phyloP scores from a whole-genome alignment of 2,113 vertebrate species.

The Aegithalos caudatus region DNA sequence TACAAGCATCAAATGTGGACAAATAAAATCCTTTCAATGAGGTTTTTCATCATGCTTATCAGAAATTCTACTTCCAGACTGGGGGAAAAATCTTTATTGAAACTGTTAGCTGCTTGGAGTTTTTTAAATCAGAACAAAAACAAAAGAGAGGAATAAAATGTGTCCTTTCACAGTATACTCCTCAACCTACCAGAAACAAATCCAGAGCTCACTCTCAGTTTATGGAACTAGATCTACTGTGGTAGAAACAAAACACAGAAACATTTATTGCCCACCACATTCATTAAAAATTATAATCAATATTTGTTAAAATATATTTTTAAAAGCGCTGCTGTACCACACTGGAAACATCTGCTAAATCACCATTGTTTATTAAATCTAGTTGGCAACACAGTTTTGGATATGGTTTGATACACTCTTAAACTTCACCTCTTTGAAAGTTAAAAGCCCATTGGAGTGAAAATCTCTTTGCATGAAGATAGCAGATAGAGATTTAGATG shows the following conservation, averaged over 20 bases:
- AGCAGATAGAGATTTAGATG: neutral
- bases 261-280: neutral
- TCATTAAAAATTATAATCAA: neutral
- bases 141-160: neutral
- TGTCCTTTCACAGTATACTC: neutral
- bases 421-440: neutral
- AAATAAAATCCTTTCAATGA: neutral
- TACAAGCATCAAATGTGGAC: neutral
- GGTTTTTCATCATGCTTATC: neutral
- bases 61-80: neutral
- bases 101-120: neutral
- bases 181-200: neutral
- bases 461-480: neutral
- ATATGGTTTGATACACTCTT: neutral
- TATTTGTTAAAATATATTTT: neutral
- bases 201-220: neutral
- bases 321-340: rapidly evolving
- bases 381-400: neutral
- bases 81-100: neutral
- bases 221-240: neutral
- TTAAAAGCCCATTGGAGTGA: neutral
- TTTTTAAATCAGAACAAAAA: neutral
- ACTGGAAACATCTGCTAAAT: neutral
- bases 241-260: neutral
- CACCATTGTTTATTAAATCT: neutral